A percentile compares a stretch with the other conserved stretches of the same genome.
phyloP scores from a whole-genome alignment of 2,113 vertebrate genomes.

The Paracanthobrama guichenoti region DNA sequence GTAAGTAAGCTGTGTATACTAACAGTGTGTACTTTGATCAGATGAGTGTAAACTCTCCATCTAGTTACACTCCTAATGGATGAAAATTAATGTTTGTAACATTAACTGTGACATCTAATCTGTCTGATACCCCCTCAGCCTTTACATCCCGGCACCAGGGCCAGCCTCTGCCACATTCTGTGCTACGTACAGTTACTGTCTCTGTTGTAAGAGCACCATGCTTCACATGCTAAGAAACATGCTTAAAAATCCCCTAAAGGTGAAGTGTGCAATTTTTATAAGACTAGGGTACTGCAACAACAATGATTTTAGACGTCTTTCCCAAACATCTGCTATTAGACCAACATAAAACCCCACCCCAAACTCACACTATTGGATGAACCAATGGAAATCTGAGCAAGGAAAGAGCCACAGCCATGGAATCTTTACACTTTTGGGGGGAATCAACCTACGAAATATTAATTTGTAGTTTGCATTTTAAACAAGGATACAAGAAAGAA shows the following conservation, averaged over 20 bases:
- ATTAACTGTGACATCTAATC: conserved; percentile 10
- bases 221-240: conserved; percentile 25
- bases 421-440: neutral
- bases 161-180: conserved; percentile 20
- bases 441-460: neutral
- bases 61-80: neutral
- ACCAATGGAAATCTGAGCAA: neutral
- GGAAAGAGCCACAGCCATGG: neutral
- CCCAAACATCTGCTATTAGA: neutral
- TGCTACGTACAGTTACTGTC: conserved; percentile 19
- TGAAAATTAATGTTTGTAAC: conserved; percentile 24
- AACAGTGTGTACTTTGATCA: conserved; percentile 2
- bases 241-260: conserved; percentile 1
- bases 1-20: neutral
- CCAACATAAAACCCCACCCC: neutral
- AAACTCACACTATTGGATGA: neutral
- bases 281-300: neutral
- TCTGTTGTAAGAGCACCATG: conserved; percentile 26
- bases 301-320: neutral
- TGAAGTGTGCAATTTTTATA: conserved; percentile 1
- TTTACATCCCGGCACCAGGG: conserved; percentile 11
- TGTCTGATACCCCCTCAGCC: conserved; percentile 3
- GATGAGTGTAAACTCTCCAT: conserved; percentile 12
- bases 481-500: neutral
- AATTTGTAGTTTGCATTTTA: neutral